Evolutionary conservation across 2,888 invertebrate species (phyloP), one percentile per base, ranked within the genome.

Genomic region (Agrotis ipsilon): DNA sequence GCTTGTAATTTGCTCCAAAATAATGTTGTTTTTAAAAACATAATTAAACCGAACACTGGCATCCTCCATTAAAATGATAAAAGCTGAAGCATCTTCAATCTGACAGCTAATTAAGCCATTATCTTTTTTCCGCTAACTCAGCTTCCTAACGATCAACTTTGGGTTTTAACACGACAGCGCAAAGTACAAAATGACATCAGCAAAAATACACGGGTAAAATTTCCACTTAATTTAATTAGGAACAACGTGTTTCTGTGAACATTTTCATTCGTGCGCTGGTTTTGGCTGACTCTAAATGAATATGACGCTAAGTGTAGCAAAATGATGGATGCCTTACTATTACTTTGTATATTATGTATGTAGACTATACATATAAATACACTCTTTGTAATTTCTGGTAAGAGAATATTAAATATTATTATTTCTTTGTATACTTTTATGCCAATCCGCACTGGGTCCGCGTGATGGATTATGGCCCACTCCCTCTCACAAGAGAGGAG

Each of bases 91-190:
- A 72, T 75, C 68, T 73, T 67, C 75, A 71, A 75, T 78, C 68
- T 75, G 75, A 78, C 72, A 80, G 73, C 74, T 83, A 86, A 86
- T 86, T 84, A 86, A 80, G 75, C 76, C 79, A 80, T 81, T 81
- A 70, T 75, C 72, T 80, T 81, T 85, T 86, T 86, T 78, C 73
- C 67, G 75, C 80, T 76, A 52, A 81, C 75, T 64, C 79, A 76
- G 68, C 68, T 43, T 58, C 49, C 58, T 51, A 66, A 59, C 72
- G 80, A 75, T 52, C 70, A 27, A 78, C 54, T 80, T 78, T 77
- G 48, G 52, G 61, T 78, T 80, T 64, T 63, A 82, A 75, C 70
- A n/a, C 65, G 46, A 68, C 59, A 43, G n/a, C 7, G 13, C 64
- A 78, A 72, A 83, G 83, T 68, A 68, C 32, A 81, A 82, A 83